Evolutionary conservation across 1,140 invertebrate species (phyloP).

Genomic region (Brachionus rubens): DNA sequence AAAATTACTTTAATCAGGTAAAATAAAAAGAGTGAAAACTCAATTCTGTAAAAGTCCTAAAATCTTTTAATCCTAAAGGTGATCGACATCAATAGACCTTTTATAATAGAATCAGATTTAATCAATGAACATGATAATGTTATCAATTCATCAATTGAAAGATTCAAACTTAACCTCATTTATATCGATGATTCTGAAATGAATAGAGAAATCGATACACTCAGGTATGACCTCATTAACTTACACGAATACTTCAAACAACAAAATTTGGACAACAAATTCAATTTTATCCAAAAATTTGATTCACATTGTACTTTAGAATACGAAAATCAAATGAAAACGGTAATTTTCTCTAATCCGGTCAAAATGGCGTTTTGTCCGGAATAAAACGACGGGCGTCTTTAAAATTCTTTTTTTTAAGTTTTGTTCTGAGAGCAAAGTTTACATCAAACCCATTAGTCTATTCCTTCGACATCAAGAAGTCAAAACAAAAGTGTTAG

Average conservation of each 20-base stretch:
- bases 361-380: no score
- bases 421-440: not conserved
- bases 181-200: constrained; percentile 5
- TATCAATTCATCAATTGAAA: not conserved
- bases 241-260: not conserved
- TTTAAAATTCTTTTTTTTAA: not conserved
- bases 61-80: not conserved
- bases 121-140: not conserved
- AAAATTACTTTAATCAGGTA: not conserved
- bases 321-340: not conserved
- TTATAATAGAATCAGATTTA: not conserved
- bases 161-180: not conserved
- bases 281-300: not conserved
- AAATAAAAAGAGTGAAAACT: not conserved
- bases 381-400: no score
- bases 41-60: not conserved
- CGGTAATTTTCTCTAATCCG: not conserved
- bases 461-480: constrained; percentile 21
- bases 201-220: not conserved
- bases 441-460: not conserved
- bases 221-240: not conserved
- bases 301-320: not conserved
- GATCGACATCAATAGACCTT: not conserved
- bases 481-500: not conserved
- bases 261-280: constrained; percentile 1